phyloP scores from a whole-genome alignment of 1,140 invertebrate species.

The Heliothis subflexa region DNA sequence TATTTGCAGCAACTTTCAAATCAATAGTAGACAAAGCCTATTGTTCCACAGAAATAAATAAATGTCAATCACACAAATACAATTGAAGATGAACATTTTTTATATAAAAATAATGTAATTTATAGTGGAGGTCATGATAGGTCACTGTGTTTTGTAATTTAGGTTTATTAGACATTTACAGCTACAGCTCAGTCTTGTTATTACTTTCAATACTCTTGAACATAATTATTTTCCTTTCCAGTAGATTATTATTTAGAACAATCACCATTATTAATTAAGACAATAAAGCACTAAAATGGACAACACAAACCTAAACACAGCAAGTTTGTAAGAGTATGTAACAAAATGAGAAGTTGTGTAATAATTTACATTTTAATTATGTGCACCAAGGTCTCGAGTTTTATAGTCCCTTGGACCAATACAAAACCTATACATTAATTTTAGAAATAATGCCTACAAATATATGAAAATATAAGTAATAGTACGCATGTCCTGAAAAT shows the following conservation, averaged over 20 bases:
- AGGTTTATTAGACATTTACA: not conserved
- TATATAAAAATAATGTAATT: not conserved
- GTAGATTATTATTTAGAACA: not conserved
- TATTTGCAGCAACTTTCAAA: too few species aligned
- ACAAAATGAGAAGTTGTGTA: conserved; percentile 57
- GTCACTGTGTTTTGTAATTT: conserved; percentile 38
- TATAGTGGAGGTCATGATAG: conserved; percentile 54
- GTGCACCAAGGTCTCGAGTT: conserved; percentile 40
- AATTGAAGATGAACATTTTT: too few species aligned
- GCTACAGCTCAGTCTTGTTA: not conserved
- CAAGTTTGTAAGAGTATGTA: conserved; percentile 44
- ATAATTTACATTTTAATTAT: conserved; percentile 52
- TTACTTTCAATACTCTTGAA: not conserved
- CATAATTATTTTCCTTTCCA: not conserved
- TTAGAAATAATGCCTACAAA: not conserved
- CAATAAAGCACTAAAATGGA: not conserved
- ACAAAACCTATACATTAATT: not conserved
- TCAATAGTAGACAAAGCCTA: too few species aligned
- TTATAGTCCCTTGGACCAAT: conserved; percentile 1
- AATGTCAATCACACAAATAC: too few species aligned
- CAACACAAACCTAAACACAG: conserved; percentile 18
- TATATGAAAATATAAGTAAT: conserved; percentile 15
- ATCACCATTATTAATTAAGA: conserved; percentile 2
- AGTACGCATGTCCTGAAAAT: conserved; percentile 25
- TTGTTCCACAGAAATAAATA: too few species aligned